These are phyloP conservation scores for Drosophila formosana DNA, from an alignment of 2,888 invertebrate species.

Conservation along the genomic window DNA sequence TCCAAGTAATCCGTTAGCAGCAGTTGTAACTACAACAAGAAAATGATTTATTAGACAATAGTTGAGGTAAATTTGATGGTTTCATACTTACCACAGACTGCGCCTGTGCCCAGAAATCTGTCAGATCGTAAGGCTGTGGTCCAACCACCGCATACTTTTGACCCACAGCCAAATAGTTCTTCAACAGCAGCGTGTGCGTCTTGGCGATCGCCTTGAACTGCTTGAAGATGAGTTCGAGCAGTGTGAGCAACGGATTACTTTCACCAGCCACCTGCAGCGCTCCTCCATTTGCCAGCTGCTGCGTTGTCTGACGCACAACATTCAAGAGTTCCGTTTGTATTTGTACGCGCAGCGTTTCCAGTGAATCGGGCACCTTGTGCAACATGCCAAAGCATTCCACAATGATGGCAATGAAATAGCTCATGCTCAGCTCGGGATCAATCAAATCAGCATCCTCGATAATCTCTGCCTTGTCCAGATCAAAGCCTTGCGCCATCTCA, in stretches of 20 bases:
- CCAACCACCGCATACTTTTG: constrained; percentile 86
- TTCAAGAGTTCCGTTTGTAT: constrained; percentile 93
- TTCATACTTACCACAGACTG: constrained; percentile 93
- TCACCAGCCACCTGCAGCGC: constrained; percentile 46
- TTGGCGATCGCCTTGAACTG: constrained; percentile 93
- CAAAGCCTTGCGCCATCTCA: constrained; percentile 85
- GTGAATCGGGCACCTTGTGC: constrained; percentile 93
- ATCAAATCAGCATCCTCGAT: constrained; percentile 87
- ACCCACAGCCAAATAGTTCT: constrained; percentile 88
- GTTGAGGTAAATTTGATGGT: not conserved
- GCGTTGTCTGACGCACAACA: constrained; percentile 92
- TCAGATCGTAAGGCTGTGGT: constrained; percentile 87
- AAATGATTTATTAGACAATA: constrained; percentile 2
- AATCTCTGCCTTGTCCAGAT: constrained; percentile 85
- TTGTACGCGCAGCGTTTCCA: constrained; percentile 93
- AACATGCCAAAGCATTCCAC: constrained; percentile 94
- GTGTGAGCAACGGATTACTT: constrained; percentile 86
- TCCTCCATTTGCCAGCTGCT: constrained; percentile 88
- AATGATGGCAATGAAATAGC: constrained; percentile 91
- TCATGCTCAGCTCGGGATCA: constrained; percentile 88
- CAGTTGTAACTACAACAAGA: constrained; percentile 89
- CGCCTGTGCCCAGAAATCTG: constrained; percentile 95
- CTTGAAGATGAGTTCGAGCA: constrained; percentile 91
- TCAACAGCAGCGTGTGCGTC: constrained; percentile 90
- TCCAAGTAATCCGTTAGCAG: constrained; percentile 94